Base-by-base conservation (phyloP, 2,888 invertebrate species). In the Dolichopus griseipennis region DNA sequence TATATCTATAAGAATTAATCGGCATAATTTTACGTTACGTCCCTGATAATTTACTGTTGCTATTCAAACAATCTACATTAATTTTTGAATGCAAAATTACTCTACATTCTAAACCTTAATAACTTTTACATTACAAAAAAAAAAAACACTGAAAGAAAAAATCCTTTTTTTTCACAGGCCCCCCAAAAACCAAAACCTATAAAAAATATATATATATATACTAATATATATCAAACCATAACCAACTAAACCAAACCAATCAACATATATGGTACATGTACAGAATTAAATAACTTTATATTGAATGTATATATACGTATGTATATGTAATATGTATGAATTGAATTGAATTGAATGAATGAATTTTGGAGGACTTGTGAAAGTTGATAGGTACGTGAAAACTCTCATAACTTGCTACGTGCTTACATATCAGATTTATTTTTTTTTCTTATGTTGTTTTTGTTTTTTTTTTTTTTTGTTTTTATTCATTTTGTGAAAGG, bases 341-440 rank as follows among this genome's bases (percentile, higher is more conserved):
- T 15, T 52, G 41, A 7, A 15, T n/a, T n/a, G n/a, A n/a, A n/a
- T n/a, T 41, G 15, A 12, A 41, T 41, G 41, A 41, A 27, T 27
- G 27, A 27, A 27, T 27, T n/a, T 27, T 27, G 27, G 27, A 27
- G 27, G 27, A 27, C 27, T 27, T 27, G 27, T 27, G 52, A 52
- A 52, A 52, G n/a, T 52, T 52, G 52, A 52, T 52, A 52, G 52
- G 52, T 52, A 52, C 52, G 52, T 52, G 52, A 52, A 52, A 52
- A 52, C 18, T 52, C 18, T 52, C 52, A 52, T 52, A 52, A 52
- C 52, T 52, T 52, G 15, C 5, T 52, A 52, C 52, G 52, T 52
- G 52, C 52, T 52, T 52, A 52, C 52, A 52, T 18, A 52, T n/a
- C 15, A 52, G 15, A 52, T 52, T 52, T 52, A 18, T 52, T 43